Conservation (phyloP, 1,140 invertebrate genomes). For the Drosophila eugracilis region DNA sequence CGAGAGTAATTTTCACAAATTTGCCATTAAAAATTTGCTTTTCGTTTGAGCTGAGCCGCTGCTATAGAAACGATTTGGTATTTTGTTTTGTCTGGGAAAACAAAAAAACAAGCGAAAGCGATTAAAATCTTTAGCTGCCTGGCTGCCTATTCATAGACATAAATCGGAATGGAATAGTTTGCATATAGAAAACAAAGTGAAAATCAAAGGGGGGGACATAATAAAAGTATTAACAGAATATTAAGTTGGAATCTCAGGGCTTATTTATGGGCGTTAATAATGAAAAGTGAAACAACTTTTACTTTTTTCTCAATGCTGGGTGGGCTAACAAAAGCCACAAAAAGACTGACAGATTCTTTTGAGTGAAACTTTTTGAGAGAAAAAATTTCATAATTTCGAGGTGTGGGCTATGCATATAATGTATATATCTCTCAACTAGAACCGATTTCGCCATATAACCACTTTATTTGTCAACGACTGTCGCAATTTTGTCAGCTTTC, state of each 20-base stretch:
- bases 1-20: constrained; percentile 68
- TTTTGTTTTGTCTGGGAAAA: constrained; percentile 24
- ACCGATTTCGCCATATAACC: constrained; percentile 71
- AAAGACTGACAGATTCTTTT: constrained; percentile 60
- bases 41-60: constrained; percentile 30
- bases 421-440: constrained; percentile 20
- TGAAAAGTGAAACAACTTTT: constrained; percentile 78
- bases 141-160: constrained; percentile 1
- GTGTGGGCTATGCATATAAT: constrained; percentile 26
- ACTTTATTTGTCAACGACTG: constrained; percentile 78
- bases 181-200: constrained; percentile 57
- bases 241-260: constrained; percentile 47
- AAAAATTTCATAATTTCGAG: constrained; percentile 73
- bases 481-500: constrained; percentile 74
- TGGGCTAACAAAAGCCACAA: constrained; percentile 56
- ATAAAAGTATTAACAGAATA: constrained; percentile 73
- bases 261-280: constrained; percentile 39
- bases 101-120: constrained; percentile 46
- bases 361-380: constrained; percentile 55
- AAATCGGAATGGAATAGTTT: constrained; percentile 32
- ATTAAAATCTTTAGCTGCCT: constrained; percentile 28
- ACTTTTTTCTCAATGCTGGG: constrained; percentile 61
- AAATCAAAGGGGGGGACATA: constrained; percentile 33
- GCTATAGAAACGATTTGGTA: constrained; percentile 25
- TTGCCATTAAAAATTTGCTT: constrained; percentile 45